Evolutionary conservation across 2,888 invertebrate genomes (phyloP).

Genomic region (Sepioteuthis lessoniana): DNA sequence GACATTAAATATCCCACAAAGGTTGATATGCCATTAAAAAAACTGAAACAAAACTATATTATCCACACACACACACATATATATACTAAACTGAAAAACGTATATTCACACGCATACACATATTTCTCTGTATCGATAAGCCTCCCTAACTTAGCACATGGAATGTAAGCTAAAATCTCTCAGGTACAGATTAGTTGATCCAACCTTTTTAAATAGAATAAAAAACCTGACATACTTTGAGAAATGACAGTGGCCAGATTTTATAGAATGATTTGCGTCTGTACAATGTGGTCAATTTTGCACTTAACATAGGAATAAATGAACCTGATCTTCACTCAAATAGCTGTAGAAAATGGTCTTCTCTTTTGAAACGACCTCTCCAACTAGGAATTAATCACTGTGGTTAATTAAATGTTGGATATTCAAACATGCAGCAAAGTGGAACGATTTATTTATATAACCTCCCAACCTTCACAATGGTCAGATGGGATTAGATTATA

Average conservation of each 20-base stretch:
- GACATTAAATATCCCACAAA: no score
- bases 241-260: not conserved
- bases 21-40: no score
- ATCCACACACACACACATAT: no score
- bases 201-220: not conserved
- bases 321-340: not conserved
- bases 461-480: not conserved
- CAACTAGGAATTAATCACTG: slow-evolving; percentile 1
- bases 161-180: not conserved
- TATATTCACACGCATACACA: no score
- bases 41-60: no score
- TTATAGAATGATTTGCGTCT: not conserved
- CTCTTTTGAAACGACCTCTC: not conserved
- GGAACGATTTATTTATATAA: not conserved
- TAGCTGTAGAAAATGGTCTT: not conserved
- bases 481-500: not conserved
- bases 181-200: not conserved
- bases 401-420: not conserved
- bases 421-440: not conserved
- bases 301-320: not conserved
- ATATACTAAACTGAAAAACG: no score
- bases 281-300: not conserved
- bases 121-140: not conserved
- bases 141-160: not conserved
- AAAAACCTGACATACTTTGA: not conserved